Conservation (phyloP, 2,888 invertebrate genomes). For the Dasypogon diadema region DNA sequence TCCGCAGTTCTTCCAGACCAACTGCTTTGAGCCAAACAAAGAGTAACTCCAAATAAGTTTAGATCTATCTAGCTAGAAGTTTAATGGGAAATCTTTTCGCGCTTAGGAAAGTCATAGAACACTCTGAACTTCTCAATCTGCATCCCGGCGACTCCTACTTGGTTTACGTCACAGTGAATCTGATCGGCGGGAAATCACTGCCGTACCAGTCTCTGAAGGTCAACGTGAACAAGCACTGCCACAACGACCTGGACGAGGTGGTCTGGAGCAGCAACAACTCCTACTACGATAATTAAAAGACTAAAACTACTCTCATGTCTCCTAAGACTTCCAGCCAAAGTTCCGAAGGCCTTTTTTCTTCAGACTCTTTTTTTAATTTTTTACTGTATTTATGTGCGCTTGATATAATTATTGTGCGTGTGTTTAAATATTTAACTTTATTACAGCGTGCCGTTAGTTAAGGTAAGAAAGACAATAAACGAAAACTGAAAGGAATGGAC, state of each 20-base stretch:
- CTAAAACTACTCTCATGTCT: slow-evolving; percentile 28
- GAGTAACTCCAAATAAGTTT: slow-evolving; percentile 60
- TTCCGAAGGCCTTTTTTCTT: slow-evolving; percentile 58
- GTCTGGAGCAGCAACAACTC: slow-evolving; percentile 47
- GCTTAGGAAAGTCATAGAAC: slow-evolving; percentile 69
- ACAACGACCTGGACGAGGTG: slow-evolving; percentile 60
- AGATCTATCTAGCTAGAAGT: not conserved
- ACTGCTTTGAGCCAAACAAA: slow-evolving; percentile 63
- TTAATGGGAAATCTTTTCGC: slow-evolving; percentile 49
- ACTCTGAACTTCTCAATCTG: slow-evolving; percentile 69
- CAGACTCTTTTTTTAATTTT: slow-evolving; percentile 19
- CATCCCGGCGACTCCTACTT: slow-evolving; percentile 71
- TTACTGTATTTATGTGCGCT: slow-evolving; percentile 49
- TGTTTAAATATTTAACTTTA: slow-evolving; percentile 44
- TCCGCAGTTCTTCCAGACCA: slow-evolving; percentile 65
- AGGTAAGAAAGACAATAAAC: slow-evolving; percentile 41
- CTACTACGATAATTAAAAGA: slow-evolving; percentile 50
- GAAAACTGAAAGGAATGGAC: not conserved
- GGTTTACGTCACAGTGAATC: slow-evolving; percentile 72
- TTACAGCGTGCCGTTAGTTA: slow-evolving; percentile 14
- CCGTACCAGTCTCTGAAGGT: slow-evolving; percentile 71
- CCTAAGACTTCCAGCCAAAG: slow-evolving; percentile 48
- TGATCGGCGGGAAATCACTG: slow-evolving; percentile 71
- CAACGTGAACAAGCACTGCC: slow-evolving; percentile 54
- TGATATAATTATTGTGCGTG: slow-evolving; percentile 39